Conservation (phyloP, 2,113 vertebrate genomes). For the Melanerpes formicivorus region DNA sequence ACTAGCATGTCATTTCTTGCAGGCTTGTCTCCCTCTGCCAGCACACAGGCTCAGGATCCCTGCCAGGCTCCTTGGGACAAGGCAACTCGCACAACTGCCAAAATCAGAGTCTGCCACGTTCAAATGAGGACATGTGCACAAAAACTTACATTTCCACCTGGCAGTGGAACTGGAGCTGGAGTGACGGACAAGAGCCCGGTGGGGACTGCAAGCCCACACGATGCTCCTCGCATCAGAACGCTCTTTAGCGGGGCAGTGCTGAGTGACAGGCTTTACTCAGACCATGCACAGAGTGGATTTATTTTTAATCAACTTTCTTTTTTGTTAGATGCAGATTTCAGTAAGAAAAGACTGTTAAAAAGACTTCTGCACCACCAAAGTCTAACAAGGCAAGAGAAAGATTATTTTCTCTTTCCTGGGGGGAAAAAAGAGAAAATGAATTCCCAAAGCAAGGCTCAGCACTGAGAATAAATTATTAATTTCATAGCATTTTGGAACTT, state of each 20-base stretch:
- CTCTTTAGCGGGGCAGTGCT: background rate
- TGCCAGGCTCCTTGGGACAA: background rate
- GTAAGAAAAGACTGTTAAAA: background rate
- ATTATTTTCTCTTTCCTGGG: background rate
- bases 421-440: background rate
- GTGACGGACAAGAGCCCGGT: fast-evolving
- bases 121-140: background rate
- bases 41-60: background rate
- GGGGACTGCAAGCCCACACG: background rate
- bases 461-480: background rate
- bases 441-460: background rate
- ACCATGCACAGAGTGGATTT: background rate
- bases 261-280: background rate
- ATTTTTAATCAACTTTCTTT: background rate
- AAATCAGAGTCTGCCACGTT: background rate
- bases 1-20: fast-evolving
- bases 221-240: background rate
- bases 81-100: background rate
- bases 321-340: background rate
- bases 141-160: background rate
- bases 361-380: background rate
- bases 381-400: fast-evolving
- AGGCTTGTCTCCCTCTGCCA: background rate
- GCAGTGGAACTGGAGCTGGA: background rate
- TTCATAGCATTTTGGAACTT: background rate